Evolutionary conservation across 2,888 invertebrate genomes (phyloP).

Genomic region (Petrophora chlorosata): DNA sequence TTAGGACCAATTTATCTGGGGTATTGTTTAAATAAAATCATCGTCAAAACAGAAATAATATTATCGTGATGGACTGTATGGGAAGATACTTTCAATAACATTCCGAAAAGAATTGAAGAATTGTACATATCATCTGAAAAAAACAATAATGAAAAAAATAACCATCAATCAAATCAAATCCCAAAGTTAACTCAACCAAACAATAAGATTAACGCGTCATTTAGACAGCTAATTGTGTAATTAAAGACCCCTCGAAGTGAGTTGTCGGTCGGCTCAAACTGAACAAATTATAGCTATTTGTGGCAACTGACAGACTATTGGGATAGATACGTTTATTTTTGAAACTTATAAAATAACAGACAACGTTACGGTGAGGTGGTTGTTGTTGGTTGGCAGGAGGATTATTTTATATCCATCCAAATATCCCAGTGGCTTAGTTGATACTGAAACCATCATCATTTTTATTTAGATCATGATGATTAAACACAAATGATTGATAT

Average conservation of each 20-base stretch:
- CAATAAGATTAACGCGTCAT: slow-evolving; percentile 42
- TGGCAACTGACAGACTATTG: slow-evolving; percentile 26
- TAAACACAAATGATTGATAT: too few relatives aligned
- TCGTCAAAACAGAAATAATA: too few relatives aligned
- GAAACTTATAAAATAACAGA: slow-evolving; percentile 4
- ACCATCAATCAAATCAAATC: slow-evolving; percentile 12
- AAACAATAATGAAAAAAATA: neutral
- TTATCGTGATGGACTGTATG: too few relatives aligned
- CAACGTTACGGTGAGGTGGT: neutral
- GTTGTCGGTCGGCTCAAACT: slow-evolving; percentile 22
- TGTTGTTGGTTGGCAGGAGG: neutral
- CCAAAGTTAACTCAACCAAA: slow-evolving; percentile 28
- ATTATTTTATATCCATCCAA: too few relatives aligned
- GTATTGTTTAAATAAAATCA: too few relatives aligned
- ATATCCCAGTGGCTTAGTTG: too few relatives aligned
- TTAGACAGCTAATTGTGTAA: slow-evolving; percentile 43
- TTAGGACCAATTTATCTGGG: neutral
- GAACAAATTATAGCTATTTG: slow-evolving; percentile 37
- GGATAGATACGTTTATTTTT: slow-evolving; percentile 20
- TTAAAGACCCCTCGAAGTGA: slow-evolving; percentile 32
- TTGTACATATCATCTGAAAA: too few relatives aligned
- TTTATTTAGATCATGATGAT: too few relatives aligned
- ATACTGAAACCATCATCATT: too few relatives aligned
- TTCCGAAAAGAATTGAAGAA: too few relatives aligned
- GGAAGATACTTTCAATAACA: too few relatives aligned